phyloP scores from a whole-genome alignment of 2,888 invertebrate species.

The Pseudococcus longispinus region DNA sequence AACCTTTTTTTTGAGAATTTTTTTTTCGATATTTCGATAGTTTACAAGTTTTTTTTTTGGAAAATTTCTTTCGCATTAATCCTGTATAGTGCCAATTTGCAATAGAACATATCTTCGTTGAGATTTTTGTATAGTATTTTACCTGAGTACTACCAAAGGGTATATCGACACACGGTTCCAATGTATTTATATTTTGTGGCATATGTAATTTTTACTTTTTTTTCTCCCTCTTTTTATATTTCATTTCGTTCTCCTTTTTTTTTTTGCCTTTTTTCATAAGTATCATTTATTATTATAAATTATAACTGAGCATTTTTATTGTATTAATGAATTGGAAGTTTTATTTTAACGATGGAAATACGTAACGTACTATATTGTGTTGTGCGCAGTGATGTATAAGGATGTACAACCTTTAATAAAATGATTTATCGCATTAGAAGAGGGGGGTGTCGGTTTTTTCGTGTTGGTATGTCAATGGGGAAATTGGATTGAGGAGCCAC shows the following conservation, averaged over 20 bases:
- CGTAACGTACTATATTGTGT: background rate
- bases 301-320: slow-evolving; percentile 30
- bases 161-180: slow-evolving; percentile 21
- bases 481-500: background rate
- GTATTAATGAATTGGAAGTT: background rate
- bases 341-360: slow-evolving; percentile 33
- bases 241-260: background rate
- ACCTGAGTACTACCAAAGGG: slow-evolving; percentile 26
- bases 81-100: slow-evolving; percentile 3
- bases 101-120: background rate
- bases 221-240: background rate
- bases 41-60: background rate
- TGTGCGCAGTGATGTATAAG: slow-evolving; percentile 13
- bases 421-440: slow-evolving; percentile 13
- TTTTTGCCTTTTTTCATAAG: slow-evolving; percentile 9
- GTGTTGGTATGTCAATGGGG: background rate
- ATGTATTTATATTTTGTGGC: slow-evolving; percentile 46
- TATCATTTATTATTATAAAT: background rate
- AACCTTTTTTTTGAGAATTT: background rate
- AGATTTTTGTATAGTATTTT: slow-evolving; percentile 3
- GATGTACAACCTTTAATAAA: slow-evolving; percentile 28
- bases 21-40: background rate
- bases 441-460: background rate
- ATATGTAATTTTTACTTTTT: slow-evolving; percentile 41
- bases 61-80: background rate